Evolutionary conservation across 2,888 invertebrate species (phyloP).

Genomic region (Acleris emargana): DNA sequence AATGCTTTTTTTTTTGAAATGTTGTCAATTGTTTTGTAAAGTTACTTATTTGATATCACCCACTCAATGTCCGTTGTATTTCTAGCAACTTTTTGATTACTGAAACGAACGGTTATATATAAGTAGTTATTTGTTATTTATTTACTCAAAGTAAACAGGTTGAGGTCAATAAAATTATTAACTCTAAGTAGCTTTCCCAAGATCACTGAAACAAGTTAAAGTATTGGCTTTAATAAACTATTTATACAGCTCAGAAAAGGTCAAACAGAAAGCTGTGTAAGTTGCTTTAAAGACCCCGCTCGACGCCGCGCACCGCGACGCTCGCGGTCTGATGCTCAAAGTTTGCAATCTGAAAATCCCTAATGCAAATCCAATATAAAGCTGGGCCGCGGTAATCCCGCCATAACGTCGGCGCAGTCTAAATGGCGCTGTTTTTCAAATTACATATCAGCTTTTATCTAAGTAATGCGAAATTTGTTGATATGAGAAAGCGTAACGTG

Average conservation of each 20-base stretch:
- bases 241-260: neutral
- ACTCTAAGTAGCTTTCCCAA: too few species aligned
- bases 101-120: too few species aligned
- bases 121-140: too few species aligned
- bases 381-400: constrained; percentile 20
- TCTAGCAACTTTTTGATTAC: too few species aligned
- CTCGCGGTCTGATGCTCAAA: constrained; percentile 18
- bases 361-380: constrained; percentile 33
- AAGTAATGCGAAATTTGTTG: neutral
- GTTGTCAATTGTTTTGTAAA: constrained; percentile 13
- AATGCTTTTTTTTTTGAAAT: too few species aligned
- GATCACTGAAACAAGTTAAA: too few species aligned
- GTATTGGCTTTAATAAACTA: too few species aligned
- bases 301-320: neutral
- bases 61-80: constrained; percentile 16
- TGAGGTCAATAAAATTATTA: too few species aligned
- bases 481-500: too few species aligned
- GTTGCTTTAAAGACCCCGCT: constrained; percentile 7
- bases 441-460: constrained; percentile 1
- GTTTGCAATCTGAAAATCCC: constrained; percentile 32
- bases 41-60: constrained; percentile 6
- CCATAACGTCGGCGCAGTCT: constrained; percentile 16
- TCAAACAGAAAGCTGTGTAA: neutral
- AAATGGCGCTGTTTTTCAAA: constrained; percentile 7
- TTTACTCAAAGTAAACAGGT: too few species aligned